Conservation (phyloP, 2,888 invertebrate species). For the Axea sp. region DNA sequence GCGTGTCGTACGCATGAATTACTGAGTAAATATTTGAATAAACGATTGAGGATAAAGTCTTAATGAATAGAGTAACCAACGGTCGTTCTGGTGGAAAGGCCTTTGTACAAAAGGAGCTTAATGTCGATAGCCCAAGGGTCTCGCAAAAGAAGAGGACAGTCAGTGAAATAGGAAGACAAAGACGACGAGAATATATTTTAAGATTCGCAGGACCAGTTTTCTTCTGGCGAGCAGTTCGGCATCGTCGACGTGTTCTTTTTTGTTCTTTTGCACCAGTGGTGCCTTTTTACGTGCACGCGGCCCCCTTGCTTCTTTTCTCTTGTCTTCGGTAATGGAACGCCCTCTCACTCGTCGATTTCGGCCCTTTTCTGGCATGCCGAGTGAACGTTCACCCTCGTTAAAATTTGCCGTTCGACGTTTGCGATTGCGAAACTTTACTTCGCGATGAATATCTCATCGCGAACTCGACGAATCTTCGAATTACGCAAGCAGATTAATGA, state of each 20-base stretch:
- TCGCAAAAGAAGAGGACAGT: conserved; percentile 52
- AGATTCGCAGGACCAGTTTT: conserved; percentile 66
- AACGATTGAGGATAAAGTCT: conserved; percentile 38
- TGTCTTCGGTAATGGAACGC: conserved; percentile 59
- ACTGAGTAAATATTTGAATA: conserved; percentile 41
- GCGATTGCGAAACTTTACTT: conserved; percentile 39
- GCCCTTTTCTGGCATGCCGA: conserved; percentile 51
- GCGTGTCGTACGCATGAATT: conserved; percentile 14
- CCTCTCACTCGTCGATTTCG: conserved; percentile 50
- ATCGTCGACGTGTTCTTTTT: conserved; percentile 39
- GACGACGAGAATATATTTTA: conserved; percentile 65
- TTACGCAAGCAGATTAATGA: conserved; percentile 68
- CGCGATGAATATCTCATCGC: conserved; percentile 50
- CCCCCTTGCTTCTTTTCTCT: conserved; percentile 47
- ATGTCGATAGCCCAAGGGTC: conserved; percentile 37
- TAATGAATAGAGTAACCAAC: conserved; percentile 55
- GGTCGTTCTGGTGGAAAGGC: conserved; percentile 21
- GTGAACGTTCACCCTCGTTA: conserved; percentile 65
- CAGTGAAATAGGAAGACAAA: conserved; percentile 56
- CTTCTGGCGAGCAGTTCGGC: conserved; percentile 35
- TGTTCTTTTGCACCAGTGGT: conserved; percentile 33
- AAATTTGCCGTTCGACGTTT: conserved; percentile 32
- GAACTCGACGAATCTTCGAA: conserved; percentile 67
- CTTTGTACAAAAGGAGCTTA: conserved; percentile 48
- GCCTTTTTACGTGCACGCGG: conserved; percentile 38